These are phyloP conservation scores for Morphnarchus princeps DNA, from an alignment of 2,113 vertebrate genomes.

Conservation along the genomic window DNA sequence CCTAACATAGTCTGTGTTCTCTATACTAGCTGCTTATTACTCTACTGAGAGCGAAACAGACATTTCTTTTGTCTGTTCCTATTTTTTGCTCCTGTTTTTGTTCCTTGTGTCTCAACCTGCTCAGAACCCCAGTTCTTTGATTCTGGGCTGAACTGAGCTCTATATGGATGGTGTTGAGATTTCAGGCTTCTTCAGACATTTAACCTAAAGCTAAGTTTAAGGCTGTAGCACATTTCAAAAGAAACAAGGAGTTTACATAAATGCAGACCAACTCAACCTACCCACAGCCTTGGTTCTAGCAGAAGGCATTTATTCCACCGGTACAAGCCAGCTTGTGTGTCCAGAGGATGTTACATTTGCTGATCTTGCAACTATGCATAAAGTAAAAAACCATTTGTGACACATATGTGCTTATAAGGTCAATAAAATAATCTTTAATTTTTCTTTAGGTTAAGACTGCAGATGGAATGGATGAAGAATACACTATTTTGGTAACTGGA, in stretches of 20 bases:
- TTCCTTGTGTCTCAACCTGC: neutral
- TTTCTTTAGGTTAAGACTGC: neutral
- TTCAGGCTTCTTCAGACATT: neutral
- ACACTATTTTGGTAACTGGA: neutral
- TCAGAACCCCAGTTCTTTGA: neutral
- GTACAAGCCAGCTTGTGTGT: neutral
- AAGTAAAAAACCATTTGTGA: neutral
- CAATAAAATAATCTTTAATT: neutral
- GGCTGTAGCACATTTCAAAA: neutral
- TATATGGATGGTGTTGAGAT: neutral
- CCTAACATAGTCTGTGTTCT: neutral
- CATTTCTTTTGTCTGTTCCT: neutral
- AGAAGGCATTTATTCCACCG: neutral
- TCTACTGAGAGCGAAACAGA: neutral
- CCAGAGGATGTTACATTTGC: neutral
- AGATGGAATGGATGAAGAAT: neutral
- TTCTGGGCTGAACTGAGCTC: neutral
- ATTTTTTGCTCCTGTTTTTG: neutral
- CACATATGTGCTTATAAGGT: neutral
- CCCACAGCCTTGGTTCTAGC: neutral
- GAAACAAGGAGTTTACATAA: neutral
- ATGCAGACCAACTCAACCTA: neutral
- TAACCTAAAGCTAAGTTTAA: neutral
- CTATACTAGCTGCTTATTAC: neutral
- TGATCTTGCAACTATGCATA: fast-evolving